These are phyloP conservation scores for Metallyticus violacea DNA, from an alignment of 2,888 invertebrate species.

Conservation along the genomic window DNA sequence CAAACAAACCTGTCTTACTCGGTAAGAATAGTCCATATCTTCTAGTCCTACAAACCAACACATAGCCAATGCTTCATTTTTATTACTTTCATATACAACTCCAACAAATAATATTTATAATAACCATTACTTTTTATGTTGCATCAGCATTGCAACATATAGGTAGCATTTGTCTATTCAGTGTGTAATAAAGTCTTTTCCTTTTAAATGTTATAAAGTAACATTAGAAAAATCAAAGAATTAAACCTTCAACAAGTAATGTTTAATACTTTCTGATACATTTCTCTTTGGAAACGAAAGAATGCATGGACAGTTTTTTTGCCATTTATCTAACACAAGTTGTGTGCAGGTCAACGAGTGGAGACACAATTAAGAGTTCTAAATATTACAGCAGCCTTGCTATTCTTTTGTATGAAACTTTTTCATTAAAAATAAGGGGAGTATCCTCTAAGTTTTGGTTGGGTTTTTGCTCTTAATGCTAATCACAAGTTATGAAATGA, in stretches of 20 bases:
- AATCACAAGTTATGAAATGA: neutral
- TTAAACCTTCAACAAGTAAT: neutral
- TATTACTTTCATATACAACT: neutral
- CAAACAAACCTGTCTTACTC: neutral
- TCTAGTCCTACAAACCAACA: neutral
- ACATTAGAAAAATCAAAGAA: neutral
- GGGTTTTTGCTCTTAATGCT: neutral
- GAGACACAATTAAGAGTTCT: neutral
- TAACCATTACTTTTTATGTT: neutral
- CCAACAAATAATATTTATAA: neutral
- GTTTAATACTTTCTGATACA: neutral
- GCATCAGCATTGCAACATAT: neutral
- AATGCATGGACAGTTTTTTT: neutral
- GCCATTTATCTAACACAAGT: neutral
- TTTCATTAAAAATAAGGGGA: neutral
- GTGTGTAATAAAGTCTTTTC: neutral
- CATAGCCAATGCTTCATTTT: neutral
- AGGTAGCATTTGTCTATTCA: neutral
- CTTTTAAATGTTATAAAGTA: neutral
- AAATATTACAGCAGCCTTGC: neutral
- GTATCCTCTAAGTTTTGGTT: neutral
- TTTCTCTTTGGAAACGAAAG: neutral
- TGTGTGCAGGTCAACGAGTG: neutral
- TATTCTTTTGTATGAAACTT: neutral
- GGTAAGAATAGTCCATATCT: neutral